A percentile compares a stretch with the other conserved stretches of the same genome.
Evolutionary conservation across 1,140 invertebrate genomes (phyloP).

Genomic region (Odontomachus brunneus): DNA sequence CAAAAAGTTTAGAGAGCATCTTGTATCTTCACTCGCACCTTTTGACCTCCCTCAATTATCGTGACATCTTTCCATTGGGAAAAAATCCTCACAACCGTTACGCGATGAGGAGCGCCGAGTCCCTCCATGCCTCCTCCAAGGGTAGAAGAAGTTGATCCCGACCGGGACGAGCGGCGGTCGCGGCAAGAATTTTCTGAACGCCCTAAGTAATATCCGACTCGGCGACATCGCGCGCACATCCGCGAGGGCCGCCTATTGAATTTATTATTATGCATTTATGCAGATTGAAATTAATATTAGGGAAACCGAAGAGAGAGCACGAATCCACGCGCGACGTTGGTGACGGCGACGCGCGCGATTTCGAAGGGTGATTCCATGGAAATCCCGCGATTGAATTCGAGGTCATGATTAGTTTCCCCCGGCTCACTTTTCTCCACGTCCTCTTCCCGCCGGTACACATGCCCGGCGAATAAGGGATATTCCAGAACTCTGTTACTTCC

Average conservation of each 20-base stretch:
- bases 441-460: not conserved
- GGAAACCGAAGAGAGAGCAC: not conserved
- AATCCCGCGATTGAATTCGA: slow-evolving; percentile 68
- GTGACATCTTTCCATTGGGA: too few relatives aligned
- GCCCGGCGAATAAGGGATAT: slow-evolving; percentile 1
- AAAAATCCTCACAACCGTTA: too few relatives aligned
- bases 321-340: slow-evolving; percentile 4
- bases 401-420: slow-evolving; percentile 59
- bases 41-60: too few relatives aligned
- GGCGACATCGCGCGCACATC: slow-evolving; percentile 41
- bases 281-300: slow-evolving; percentile 72
- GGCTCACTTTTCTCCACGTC: slow-evolving; percentile 46
- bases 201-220: slow-evolving; percentile 37
- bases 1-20: too few relatives aligned
- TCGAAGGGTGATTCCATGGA: slow-evolving; percentile 48
- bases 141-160: not conserved
- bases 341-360: not conserved
- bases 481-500: not conserved
- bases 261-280: slow-evolving; percentile 75
- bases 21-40: too few relatives aligned
- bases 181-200: slow-evolving; percentile 36
- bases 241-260: slow-evolving; percentile 47
- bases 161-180: not conserved
- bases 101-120: too few relatives aligned
- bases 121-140: not conserved